Conservation (phyloP, 2,888 invertebrate species). For the Hirtodrosophila duncani region DNA sequence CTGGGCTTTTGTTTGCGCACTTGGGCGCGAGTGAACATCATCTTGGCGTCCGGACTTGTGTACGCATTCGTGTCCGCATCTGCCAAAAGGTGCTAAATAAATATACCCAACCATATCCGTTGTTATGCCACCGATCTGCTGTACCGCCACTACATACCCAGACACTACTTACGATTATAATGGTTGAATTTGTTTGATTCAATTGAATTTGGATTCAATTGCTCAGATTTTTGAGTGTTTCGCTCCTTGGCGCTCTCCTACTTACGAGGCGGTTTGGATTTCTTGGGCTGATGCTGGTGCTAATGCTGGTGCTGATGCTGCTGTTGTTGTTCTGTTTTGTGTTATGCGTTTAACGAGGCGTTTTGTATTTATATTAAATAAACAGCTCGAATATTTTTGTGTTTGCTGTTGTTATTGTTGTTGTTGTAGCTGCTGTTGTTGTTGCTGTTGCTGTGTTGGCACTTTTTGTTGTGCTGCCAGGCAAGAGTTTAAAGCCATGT, state of each 20-base stretch:
- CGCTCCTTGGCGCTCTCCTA: too few species aligned
- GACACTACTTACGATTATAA: too few species aligned
- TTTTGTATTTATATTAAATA: conserved; percentile 58
- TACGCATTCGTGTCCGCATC: conserved; percentile 23
- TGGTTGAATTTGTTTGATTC: too few species aligned
- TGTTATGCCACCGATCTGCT: too few species aligned
- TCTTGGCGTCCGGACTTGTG: conserved; percentile 63
- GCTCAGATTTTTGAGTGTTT: too few species aligned
- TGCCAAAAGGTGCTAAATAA: too few species aligned
- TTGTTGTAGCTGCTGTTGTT: conserved; percentile 6
- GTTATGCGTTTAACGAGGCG: conserved; percentile 41
- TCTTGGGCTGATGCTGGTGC: too few species aligned
- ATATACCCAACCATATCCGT: too few species aligned
- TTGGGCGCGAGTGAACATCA: conserved; percentile 86
- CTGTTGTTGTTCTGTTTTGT: conserved; percentile 49
- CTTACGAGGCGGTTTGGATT: background rate
- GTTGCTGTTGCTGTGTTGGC: conserved; percentile 8
- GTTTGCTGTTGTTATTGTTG: conserved; percentile 43
- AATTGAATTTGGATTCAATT: too few species aligned
- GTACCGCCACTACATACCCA: too few species aligned
- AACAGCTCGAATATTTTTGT: conserved; percentile 38
- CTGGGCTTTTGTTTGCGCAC: conserved; percentile 80
- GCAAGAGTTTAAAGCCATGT: conserved; percentile 39
- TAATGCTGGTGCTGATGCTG: too few species aligned
- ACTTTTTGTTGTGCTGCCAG: conserved; percentile 24